Evolutionary conservation across 2,797 vertebrate genomes (phyloP), one percentile per base, ranked within the genome.

Genomic region (Podarcis lilfordi): DNA sequence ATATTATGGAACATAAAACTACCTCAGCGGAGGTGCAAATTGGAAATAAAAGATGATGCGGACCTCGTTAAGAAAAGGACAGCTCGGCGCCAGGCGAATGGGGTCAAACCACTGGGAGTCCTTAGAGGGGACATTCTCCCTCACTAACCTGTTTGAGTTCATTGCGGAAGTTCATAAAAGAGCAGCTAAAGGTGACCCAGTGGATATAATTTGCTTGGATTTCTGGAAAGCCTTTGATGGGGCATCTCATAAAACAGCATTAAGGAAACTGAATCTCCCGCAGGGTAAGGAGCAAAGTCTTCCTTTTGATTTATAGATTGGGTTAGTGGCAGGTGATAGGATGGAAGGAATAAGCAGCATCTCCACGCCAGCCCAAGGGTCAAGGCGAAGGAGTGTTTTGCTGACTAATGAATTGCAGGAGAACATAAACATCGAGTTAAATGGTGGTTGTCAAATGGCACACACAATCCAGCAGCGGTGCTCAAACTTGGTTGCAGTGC

Each of bases 131-230:
- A 86, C 77, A 91, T 75, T 77, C 1, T 0, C 0, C 11, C 68
- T 77, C 10, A 89, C 84, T 93, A 88, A 92, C 89, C 78, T 91
- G 72, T 76, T 91, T 55, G 83, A 84, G 89, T 91, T 32, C 88
- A 72, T 82, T 88, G 69, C 71, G 88, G 82, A 93, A 91, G 87
- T 89, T 94, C 93, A 93, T 94, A 90, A 95, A 92, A 91, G 85
- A 88, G 78, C 87, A 76, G 75, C 87, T 91, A 93, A 93, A 94
- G 82, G 80, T 92, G 87, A 88, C 82, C 83, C 43, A 69, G 29
- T 77, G 69, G 17, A 83, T 55, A 88, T 94, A 94, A 92, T 83
- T 94, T 93, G 89, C 72, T 93, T 88, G 91, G 77, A 68, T 87
- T 90, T 87, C 82, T 66, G 29, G 77, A 75, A 75, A 80, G 59